phyloP scores from a whole-genome alignment of 2,113 vertebrate species.

The Sitta europaea region DNA sequence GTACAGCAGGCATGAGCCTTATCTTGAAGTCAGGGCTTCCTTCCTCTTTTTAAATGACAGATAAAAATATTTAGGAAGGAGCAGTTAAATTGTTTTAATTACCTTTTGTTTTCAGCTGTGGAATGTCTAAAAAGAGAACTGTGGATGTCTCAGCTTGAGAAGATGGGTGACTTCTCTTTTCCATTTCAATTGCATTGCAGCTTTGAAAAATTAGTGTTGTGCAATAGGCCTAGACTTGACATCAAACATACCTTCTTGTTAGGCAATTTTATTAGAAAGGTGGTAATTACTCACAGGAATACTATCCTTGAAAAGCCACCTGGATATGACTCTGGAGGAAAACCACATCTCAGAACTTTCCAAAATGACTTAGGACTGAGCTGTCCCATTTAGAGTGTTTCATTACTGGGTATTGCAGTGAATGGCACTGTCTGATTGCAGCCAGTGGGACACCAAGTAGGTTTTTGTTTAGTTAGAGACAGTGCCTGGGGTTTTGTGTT shows the following conservation, averaged over 20 bases:
- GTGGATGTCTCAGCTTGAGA: neutral
- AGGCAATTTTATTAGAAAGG: neutral
- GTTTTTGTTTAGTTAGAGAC: neutral
- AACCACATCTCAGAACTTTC: neutral
- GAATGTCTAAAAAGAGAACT: neutral
- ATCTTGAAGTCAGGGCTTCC: accelerated
- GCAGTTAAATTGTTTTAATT: neutral
- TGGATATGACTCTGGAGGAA: neutral
- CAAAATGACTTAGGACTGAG: neutral
- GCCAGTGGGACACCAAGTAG: neutral
- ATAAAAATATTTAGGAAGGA: neutral
- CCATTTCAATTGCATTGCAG: neutral
- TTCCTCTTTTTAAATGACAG: neutral
- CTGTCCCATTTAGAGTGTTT: neutral
- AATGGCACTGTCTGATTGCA: too few relatives aligned
- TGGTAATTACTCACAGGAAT: neutral
- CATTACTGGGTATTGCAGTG: neutral
- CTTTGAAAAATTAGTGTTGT: neutral
- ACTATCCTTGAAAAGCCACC: neutral
- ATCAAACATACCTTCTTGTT: neutral
- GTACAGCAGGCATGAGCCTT: neutral
- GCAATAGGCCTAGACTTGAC: neutral
- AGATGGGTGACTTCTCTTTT: neutral
- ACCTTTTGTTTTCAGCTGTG: neutral
- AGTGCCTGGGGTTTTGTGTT: neutral